Evolutionary conservation across 2,888 invertebrate species (phyloP).

Genomic region (Palloptera scutellata): DNA sequence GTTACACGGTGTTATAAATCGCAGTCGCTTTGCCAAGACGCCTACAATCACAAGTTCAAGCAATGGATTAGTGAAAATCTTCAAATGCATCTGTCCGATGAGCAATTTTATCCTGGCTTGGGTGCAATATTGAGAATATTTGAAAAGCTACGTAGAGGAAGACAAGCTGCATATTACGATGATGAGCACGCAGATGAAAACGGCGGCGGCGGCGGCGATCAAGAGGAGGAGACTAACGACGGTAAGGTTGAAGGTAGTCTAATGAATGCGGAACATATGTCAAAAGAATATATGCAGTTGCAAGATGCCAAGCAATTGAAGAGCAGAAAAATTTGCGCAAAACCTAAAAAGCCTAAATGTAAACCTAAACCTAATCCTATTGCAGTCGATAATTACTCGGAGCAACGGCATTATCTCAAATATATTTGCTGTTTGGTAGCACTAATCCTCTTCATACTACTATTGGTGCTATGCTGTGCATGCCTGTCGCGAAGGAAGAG

Average conservation of each 20-base stretch:
- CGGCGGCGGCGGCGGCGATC: not conserved
- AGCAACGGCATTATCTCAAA: slow-evolving; percentile 21
- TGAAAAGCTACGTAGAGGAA: slow-evolving; percentile 44
- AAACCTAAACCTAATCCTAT: slow-evolving; percentile 15
- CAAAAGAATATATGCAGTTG: slow-evolving; percentile 21
- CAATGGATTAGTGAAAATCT: slow-evolving; percentile 56
- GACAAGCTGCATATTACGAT: slow-evolving; percentile 9
- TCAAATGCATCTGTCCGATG: slow-evolving; percentile 54
- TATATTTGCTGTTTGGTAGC: slow-evolving; percentile 28
- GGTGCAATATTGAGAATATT: slow-evolving; percentile 57
- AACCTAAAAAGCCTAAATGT: slow-evolving; percentile 19
- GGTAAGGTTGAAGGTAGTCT: not conserved
- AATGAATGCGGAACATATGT: slow-evolving; percentile 17
- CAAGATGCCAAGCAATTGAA: slow-evolving; percentile 20
- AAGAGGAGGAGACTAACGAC: slow-evolving; percentile 6
- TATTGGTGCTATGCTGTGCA: slow-evolving; percentile 28
- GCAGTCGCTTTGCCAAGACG: slow-evolving; percentile 48
- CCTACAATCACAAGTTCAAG: slow-evolving; percentile 54
- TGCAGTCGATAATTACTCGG: slow-evolving; percentile 10
- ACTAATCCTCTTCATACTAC: slow-evolving; percentile 28
- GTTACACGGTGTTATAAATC: slow-evolving; percentile 56
- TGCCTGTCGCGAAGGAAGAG: slow-evolving; percentile 13
- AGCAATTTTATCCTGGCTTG: slow-evolving; percentile 60
- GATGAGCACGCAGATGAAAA: slow-evolving; percentile 13
- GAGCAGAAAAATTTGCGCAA: slow-evolving; percentile 20